Percentiles rank a stretch among this genome's conserved stretches.
These are phyloP conservation scores for Leguminivora glycinivorella DNA, from an alignment of 1,140 invertebrate genomes.

Conservation along the genomic window DNA sequence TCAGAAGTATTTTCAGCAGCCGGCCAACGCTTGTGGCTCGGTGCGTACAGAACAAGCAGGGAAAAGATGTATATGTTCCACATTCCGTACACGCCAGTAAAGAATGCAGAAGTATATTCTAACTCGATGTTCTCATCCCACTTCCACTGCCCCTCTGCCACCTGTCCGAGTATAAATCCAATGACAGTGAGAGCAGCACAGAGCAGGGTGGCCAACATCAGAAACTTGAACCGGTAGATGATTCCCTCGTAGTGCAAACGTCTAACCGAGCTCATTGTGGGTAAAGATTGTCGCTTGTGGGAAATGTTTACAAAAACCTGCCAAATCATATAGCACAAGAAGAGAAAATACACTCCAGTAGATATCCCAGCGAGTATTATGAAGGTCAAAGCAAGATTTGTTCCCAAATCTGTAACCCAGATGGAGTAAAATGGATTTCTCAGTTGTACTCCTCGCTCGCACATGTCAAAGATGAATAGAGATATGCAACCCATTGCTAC, in stretches of 20 bases:
- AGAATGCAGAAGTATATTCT: constrained; percentile 97
- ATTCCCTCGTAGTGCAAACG: constrained; percentile 95
- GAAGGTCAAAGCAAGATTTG: constrained; percentile 93
- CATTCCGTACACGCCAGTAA: constrained; percentile 99
- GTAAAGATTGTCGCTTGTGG: constrained; percentile 90
- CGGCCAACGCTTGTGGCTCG: constrained; percentile 98
- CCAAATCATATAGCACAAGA: constrained; percentile 96
- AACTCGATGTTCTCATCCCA: constrained; percentile 94
- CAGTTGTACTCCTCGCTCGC: constrained; percentile 96
- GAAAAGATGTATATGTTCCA: constrained; percentile 99
- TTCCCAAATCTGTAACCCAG: constrained; percentile 96
- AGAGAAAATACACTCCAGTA: constrained; percentile 95
- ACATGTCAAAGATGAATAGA: constrained; percentile 97
- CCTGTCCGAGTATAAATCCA: constrained; percentile 97
- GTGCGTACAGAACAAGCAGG: constrained; percentile 96
- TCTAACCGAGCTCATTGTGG: constrained; percentile 93
- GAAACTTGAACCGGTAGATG: constrained; percentile 98
- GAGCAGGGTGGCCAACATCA: constrained; percentile 96
- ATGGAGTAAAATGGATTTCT: constrained; percentile 99
- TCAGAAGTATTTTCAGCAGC: constrained; percentile 79
- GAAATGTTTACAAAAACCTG: constrained; percentile 96
- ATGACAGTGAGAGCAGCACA: constrained; percentile 97
- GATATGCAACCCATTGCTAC: constrained; percentile 95
- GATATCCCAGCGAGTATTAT: constrained; percentile 95
- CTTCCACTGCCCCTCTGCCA: constrained; percentile 96